Conservation (phyloP, 2,888 invertebrate genomes). For the Pheosia tremula region DNA sequence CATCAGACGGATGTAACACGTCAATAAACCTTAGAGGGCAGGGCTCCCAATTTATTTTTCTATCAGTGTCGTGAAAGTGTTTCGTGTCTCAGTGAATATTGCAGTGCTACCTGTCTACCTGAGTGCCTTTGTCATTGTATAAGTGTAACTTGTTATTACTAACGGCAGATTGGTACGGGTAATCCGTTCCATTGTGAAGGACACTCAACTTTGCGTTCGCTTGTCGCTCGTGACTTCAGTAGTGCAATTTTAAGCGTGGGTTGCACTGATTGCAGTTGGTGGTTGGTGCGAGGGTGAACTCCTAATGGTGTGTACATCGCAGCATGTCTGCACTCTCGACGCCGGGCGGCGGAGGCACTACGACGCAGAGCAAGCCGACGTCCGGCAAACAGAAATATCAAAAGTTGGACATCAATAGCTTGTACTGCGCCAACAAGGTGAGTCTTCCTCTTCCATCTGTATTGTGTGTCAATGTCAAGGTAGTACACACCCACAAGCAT, state of each 20-base stretch:
- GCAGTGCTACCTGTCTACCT: conserved; percentile 32
- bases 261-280: conserved; percentile 77
- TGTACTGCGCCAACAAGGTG: conserved; percentile 95
- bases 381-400: conserved; percentile 97
- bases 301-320: conserved; percentile 96
- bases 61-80: conserved; percentile 75
- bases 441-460: conserved; percentile 60
- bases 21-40: conserved; percentile 80
- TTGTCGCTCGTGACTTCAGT: conserved; percentile 40
- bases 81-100: conserved; percentile 42
- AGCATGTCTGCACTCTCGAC: conserved; percentile 98
- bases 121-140: conserved; percentile 15
- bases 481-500: conserved; percentile 28
- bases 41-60: conserved; percentile 68
- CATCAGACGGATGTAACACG: conserved; percentile 81
- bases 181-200: conserved; percentile 44
- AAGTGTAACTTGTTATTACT: conserved; percentile 15
- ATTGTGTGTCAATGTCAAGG: conserved; percentile 24
- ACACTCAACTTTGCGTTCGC: conserved; percentile 42
- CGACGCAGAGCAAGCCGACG: conserved; percentile 84
- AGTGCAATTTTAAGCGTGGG: conserved; percentile 45
- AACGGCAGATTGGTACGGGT: conserved; percentile 20
- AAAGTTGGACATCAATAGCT: conserved; percentile 98
- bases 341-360: conserved; percentile 87
- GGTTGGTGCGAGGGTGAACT: conserved; percentile 80